These are phyloP conservation scores for Prolemur simus DNA, from an alignment of 2,113 vertebrate genomes.

Conservation along the genomic window DNA sequence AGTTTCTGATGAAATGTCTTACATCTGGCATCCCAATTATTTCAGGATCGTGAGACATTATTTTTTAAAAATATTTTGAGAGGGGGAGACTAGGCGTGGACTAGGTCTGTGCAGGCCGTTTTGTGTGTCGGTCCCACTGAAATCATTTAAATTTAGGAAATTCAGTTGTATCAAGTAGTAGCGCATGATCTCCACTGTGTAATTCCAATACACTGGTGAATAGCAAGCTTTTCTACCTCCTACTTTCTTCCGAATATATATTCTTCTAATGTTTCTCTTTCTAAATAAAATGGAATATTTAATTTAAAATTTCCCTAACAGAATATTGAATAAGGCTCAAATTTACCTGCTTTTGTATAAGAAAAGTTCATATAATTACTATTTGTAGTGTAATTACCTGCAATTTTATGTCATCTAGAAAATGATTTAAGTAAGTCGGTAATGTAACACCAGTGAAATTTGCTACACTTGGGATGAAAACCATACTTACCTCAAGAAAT, in stretches of 20 bases:
- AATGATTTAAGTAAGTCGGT: slow-evolving; percentile 15
- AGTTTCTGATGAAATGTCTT: slow-evolving; percentile 18
- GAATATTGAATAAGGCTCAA: slow-evolving; percentile 33
- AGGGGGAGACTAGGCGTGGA: neutral
- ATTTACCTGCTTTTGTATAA: slow-evolving; percentile 47
- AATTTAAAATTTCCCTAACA: slow-evolving; percentile 54
- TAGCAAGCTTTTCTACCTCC: neutral
- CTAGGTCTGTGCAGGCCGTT: slow-evolving; percentile 26
- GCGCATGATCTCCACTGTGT: neutral
- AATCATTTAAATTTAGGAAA: neutral
- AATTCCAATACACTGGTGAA: neutral
- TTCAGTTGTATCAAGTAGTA: neutral
- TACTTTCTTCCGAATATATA: neutral
- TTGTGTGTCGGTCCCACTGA: neutral
- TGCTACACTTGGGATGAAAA: slow-evolving; percentile 51
- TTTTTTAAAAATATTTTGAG: slow-evolving; percentile 29
- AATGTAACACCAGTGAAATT: slow-evolving; percentile 48
- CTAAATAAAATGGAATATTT: slow-evolving; percentile 28
- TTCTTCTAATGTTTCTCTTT: neutral
- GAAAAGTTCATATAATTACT: slow-evolving; percentile 23
- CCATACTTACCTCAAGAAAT: slow-evolving; percentile 31
- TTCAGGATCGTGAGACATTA: neutral
- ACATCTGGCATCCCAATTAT: slow-evolving; percentile 16
- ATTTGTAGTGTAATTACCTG: slow-evolving; percentile 58
- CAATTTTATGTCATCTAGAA: slow-evolving; percentile 65